phyloP scores from a whole-genome alignment of 2,888 invertebrate species.

The Ecdyonurus torrentis region DNA sequence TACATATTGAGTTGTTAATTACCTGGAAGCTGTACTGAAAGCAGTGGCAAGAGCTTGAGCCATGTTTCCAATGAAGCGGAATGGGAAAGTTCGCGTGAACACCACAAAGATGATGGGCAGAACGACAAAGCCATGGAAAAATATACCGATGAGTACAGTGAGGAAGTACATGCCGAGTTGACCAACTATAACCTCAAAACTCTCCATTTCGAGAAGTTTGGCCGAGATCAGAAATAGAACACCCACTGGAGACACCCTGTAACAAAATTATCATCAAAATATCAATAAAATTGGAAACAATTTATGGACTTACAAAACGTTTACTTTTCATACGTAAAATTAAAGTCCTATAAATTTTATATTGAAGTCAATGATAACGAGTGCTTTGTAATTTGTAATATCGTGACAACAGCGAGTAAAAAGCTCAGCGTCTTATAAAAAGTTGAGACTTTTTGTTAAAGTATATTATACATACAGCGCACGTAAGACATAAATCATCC shows the following conservation, averaged over 20 bases:
- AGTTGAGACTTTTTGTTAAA: too few species aligned
- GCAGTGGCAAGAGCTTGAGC: conserved; percentile 88
- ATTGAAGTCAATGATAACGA: too few species aligned
- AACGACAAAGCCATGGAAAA: conserved; percentile 81
- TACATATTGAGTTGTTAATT: conserved; percentile 12
- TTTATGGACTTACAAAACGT: too few species aligned
- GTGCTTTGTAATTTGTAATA: too few species aligned
- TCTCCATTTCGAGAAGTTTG: conserved; percentile 80
- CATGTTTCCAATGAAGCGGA: conserved; percentile 62
- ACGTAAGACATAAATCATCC: too few species aligned
- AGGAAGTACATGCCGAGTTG: conserved; percentile 85
- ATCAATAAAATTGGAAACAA: not conserved
- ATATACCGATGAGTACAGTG: conserved; percentile 81
- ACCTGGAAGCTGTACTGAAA: conserved; percentile 89
- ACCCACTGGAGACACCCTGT: conserved; percentile 76
- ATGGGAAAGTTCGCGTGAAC: conserved; percentile 66
- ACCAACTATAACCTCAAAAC: conserved; percentile 65
- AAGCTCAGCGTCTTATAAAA: too few species aligned
- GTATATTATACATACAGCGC: too few species aligned
- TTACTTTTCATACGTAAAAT: too few species aligned
- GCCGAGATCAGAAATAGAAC: conserved; percentile 78
- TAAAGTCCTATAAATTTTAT: too few species aligned
- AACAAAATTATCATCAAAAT: conserved; percentile 15
- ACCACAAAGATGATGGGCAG: conserved; percentile 74
- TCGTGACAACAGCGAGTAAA: too few species aligned